Evolutionary conservation across 1,140 invertebrate genomes (phyloP), one percentile per base, ranked within the genome.

Genomic region (Aradophagus sp.): DNA sequence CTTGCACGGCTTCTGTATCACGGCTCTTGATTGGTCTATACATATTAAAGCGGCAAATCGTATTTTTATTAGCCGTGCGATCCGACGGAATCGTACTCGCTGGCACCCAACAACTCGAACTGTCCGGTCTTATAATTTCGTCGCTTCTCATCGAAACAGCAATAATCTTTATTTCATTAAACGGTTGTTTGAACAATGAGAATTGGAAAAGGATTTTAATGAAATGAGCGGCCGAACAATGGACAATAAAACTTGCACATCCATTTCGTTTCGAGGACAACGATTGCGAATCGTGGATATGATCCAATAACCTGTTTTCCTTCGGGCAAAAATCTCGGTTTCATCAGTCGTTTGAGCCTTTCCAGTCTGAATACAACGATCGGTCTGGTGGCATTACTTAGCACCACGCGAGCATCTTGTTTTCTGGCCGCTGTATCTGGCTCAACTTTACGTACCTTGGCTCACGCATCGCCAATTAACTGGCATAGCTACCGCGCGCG

Each of bases 361-460:
- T 74, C 65, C 66, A 74, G 59, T 74, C 66, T 70, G 47, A 74
- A 74, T 74, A 59, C 61, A 59, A 59, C 63, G 47, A 67, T 67
- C 63, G 34, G 63, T 59, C 36, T 39, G 45, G 45, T 34, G 63
- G 38, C 55, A 59, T 67, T 67, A 67, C 53, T 67, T 58, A 58
- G 45, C 63, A 67, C 63, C 63, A 67, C 53, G 63, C 63, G 38
- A 67, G 36, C 63, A 45, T 67, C 52, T 67, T 52, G 63, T 52
- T 50, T 50, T 48, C 52, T 42, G 20, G 42, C 27, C 32, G 26
- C 39, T 66, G 44, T 66, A 66, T 66, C 62, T 66, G 62, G 62
- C 35, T 29, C 62, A 66, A 47, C 61, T 38, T 55, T 63, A 65
- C 47, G 34, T 65, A 56, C 56, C 62, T 50, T 66, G 52, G 16